Evolutionary conservation across 2,888 invertebrate species (phyloP), one percentile per base, ranked within the genome.

Genomic region (Latheticus oryzae): DNA sequence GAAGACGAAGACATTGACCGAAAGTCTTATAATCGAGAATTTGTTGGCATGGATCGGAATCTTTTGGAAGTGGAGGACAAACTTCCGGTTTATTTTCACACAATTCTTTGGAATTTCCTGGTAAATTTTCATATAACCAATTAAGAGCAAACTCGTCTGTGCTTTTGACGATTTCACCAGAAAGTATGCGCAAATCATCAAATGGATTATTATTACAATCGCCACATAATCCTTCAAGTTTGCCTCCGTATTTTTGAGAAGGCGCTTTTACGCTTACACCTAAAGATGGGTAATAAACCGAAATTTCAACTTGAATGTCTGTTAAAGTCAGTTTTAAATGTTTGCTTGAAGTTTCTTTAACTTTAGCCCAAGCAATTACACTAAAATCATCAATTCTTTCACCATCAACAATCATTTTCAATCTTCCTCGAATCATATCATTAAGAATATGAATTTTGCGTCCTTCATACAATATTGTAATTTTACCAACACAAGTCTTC

Each of bases 181-280:
- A 76, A 58, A 81, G 81, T 37, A 80, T 81, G 58, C 80, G 70
- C n/a, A 88, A 77, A 70, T 86, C 85, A 33, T 84, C 81, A 0
- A 81, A 79, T 2, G 80, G 77, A 67, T 85, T 80, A 0, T 84
- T 84, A 38, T 87, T 85, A 73, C 89, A 90, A 63, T 88, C 85
- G 42, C 93, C 93, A 74, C 93, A 94, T 1, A 94, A 80, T 1
- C 93, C 93, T 74, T 92, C 90, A 48, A 90, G 85, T 60, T 83
- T 85, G 58, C 86, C 86, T 24, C 82, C 84, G 76, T 90, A 93
- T 51, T 87, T 79, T 61, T 86, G 84, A 1, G 93, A 91, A 0
- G 93, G 91, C 1, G 91, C 82, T 52, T 84, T 85, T 2, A 89
- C 74, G 35, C 82, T 74, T 5, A 80, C 79, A 1, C 80, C 83